Evolutionary conservation across 1,140 invertebrate genomes (phyloP), one percentile per base, ranked within the genome.

Genomic region (Heliothis virescens): DNA sequence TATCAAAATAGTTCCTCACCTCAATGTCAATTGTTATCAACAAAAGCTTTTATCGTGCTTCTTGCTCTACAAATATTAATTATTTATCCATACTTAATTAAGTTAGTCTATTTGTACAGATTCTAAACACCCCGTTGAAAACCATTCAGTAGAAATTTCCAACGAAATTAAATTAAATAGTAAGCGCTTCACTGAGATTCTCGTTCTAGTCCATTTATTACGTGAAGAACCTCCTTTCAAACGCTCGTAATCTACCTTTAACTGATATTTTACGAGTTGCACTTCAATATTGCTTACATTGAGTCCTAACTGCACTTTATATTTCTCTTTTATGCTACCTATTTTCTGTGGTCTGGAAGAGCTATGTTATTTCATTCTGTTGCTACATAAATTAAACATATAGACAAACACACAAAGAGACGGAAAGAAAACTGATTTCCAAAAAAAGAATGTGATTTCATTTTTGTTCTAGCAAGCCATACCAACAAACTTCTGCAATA

Each of bases 181-280:
- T 52, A 69, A 52, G 16, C 16, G 65, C 16, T 69, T 69, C 16
- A 52, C 12, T 21, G 65, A 52, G 47, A 52, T 50, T 26, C 18
- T 52, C 47, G 16, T 69, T 26, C 47, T 10, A 47, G 65, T 26
- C 18, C 18, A 52, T 69, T 52, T 52, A 52, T 52, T 69, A 26
- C 21, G 21, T 26, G 65, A 67, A 67, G n/a, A n/a, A 26, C 34
- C n/a, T 48, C n/a, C 59, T 67, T 67, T 62, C 60, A 65, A n/a
- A 15, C 34, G n/a, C 29, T 65, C 62, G 62, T 65, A 47, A 47
- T 65, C 62, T 29, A 67, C 18, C 4, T 47, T 9, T 12, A 69
- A 41, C 18, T 26, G 48, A 52, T 15, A 69, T 69, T 69, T 69
- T 69, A 69, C 47, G 65, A 52, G 21, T 21, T 69, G 48, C 47